These are phyloP conservation scores for Salarias fasciatus DNA, from an alignment of 2,797 vertebrate species.

Conservation along the genomic window DNA sequence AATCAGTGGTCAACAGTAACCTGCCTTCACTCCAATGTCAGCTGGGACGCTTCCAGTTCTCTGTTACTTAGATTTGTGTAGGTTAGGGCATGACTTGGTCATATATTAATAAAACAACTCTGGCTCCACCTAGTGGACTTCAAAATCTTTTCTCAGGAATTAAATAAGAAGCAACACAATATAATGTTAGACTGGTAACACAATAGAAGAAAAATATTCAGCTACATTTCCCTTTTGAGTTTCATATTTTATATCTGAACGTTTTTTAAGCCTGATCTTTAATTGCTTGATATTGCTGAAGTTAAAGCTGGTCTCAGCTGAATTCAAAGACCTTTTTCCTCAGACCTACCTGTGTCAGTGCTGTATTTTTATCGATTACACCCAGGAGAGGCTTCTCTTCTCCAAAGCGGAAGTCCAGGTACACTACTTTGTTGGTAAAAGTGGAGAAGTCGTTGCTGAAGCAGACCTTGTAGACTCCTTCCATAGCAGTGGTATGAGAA, in stretches of 20 bases:
- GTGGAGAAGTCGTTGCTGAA: conserved; percentile 95
- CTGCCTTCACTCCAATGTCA: too few species aligned
- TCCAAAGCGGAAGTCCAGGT: conserved; percentile 89
- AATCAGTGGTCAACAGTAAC: too few species aligned
- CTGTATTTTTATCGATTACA: conserved; percentile 77
- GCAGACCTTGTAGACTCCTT: conserved; percentile 89
- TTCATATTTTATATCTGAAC: too few species aligned
- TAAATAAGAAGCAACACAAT: not conserved
- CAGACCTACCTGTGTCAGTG: conserved; percentile 88
- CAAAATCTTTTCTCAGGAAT: not conserved
- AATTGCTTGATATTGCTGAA: too few species aligned
- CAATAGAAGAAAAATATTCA: not conserved
- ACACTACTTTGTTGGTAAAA: conserved; percentile 90
- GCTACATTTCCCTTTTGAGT: too few species aligned
- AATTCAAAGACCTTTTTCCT: not conserved
- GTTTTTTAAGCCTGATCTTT: too few species aligned
- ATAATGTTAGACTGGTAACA: not conserved
- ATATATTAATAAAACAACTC: not conserved
- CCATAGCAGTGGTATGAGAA: conserved; percentile 77
- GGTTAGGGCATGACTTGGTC: not conserved
- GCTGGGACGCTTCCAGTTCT: too few species aligned
- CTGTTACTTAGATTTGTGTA: too few species aligned
- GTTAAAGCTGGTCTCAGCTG: not conserved
- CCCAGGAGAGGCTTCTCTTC: conserved; percentile 84
- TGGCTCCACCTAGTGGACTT: conserved; percentile 33